Evolutionary conservation across 2,888 invertebrate genomes (phyloP).

Genomic region (Lepidocyrtoides sp.): DNA sequence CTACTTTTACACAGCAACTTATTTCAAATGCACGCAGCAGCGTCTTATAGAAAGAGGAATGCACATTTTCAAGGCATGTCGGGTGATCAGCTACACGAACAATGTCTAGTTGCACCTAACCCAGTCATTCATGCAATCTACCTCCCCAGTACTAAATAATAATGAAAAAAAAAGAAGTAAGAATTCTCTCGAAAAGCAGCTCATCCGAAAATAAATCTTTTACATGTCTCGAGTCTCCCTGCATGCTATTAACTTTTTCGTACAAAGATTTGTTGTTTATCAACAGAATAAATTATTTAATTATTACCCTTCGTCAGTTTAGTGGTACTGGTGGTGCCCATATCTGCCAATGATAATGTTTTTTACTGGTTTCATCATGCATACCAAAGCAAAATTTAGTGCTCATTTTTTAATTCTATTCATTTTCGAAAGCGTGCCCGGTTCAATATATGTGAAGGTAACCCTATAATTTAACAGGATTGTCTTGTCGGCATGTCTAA

Average conservation of each 20-base stretch:
- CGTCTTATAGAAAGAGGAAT: neutral
- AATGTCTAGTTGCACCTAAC: neutral
- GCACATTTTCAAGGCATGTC: conserved; percentile 16
- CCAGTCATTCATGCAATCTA: neutral
- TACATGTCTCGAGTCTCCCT: neutral
- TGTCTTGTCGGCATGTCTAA: conserved; percentile 5
- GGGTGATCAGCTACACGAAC: neutral
- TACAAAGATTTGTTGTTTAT: neutral
- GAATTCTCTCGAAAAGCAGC: neutral
- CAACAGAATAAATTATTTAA: conserved; percentile 1
- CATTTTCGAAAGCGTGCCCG: conserved; percentile 1
- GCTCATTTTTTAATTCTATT: too few relatives aligned
- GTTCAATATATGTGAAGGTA: neutral
- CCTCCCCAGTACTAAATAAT: too few relatives aligned
- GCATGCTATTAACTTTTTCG: neutral
- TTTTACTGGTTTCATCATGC: neutral
- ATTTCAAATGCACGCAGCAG: neutral
- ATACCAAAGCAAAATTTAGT: too few relatives aligned
- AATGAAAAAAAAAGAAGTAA: neutral
- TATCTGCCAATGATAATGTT: conserved; percentile 5
- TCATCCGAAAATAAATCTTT: conserved; percentile 19
- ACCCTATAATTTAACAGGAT: conserved; percentile 11
- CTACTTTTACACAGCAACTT: neutral
- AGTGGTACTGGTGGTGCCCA: neutral
- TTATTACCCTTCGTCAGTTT: conserved; percentile 13